Evolutionary conservation across 1,140 invertebrate genomes (phyloP).

Genomic region (Drosophila erecta): DNA sequence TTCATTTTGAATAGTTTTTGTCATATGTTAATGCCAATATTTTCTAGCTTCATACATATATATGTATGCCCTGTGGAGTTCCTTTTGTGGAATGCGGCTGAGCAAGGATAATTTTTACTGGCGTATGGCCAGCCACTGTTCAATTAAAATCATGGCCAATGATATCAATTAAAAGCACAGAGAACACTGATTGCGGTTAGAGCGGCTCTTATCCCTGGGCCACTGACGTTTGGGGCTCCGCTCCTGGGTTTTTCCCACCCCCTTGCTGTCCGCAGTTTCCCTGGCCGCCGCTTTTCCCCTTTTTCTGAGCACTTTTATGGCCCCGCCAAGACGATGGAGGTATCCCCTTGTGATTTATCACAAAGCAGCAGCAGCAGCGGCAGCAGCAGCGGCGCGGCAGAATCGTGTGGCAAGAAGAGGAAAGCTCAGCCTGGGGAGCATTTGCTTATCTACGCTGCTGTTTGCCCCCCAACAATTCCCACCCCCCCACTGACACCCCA

Average conservation of each 20-base stretch:
- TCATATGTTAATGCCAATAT: too few relatives aligned
- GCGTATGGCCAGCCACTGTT: constrained; percentile 70
- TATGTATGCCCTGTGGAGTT: not conserved
- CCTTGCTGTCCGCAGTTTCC: constrained; percentile 7
- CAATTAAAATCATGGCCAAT: constrained; percentile 77
- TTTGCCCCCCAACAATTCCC: constrained; percentile 9
- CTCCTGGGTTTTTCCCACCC: not conserved
- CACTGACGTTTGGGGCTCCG: not conserved
- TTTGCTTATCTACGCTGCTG: constrained; percentile 62
- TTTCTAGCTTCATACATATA: not conserved
- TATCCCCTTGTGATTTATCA: constrained; percentile 55
- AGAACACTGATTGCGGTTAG: constrained; percentile 66
- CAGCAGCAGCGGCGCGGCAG: too few relatives aligned
- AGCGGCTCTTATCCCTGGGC: constrained; percentile 38
- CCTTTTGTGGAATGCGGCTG: constrained; percentile 12
- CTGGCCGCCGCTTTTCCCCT: not conserved
- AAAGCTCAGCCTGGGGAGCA: constrained; percentile 39
- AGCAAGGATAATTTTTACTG: constrained; percentile 54
- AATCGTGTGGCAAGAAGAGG: constrained; percentile 33
- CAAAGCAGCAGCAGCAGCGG: constrained; percentile 38
- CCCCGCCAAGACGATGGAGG: constrained; percentile 32
- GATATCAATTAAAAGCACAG: constrained; percentile 75
- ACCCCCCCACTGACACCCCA: not conserved
- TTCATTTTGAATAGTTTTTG: too few relatives aligned
- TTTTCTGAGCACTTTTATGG: constrained; percentile 29